Conservation (phyloP, 2,797 vertebrate species). For the Acridotheres tristis region DNA sequence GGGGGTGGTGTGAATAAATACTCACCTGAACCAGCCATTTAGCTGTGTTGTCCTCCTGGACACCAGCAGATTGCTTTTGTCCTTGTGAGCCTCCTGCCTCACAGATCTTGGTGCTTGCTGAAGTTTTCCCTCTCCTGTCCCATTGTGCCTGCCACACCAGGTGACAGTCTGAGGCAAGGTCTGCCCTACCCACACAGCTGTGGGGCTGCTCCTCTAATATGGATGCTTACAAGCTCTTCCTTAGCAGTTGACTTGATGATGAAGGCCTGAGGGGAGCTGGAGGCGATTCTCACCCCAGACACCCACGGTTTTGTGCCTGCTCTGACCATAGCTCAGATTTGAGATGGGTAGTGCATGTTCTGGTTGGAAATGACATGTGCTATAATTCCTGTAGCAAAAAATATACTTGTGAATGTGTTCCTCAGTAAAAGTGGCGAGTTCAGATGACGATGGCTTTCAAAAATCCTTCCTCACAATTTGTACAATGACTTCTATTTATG, state of each 20-base stretch:
- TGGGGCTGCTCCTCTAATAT: neutral
- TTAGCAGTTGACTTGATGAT: neutral
- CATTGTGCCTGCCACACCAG: fast-evolving
- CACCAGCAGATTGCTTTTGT: neutral
- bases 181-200: neutral
- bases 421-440: neutral
- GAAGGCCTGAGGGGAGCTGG: neutral
- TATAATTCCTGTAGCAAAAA: slow-evolving; percentile 24
- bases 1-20: neutral
- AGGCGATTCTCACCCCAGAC: neutral
- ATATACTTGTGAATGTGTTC: neutral
- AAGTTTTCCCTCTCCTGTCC: neutral
- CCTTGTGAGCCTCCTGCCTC: fast-evolving
- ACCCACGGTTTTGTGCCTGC: neutral
- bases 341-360: neutral
- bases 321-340: neutral
- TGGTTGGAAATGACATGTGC: slow-evolving; percentile 17
- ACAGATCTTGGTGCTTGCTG: neutral
- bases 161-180: neutral
- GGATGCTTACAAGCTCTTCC: neutral
- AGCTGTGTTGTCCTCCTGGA: fast-evolving
- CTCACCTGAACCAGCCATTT: neutral
- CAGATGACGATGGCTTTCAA: neutral
- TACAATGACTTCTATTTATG: neutral
- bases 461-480: neutral